Evolutionary conservation across 2,888 invertebrate genomes (phyloP), one percentile per base, ranked within the genome.

Genomic region (Ophraella communa): DNA sequence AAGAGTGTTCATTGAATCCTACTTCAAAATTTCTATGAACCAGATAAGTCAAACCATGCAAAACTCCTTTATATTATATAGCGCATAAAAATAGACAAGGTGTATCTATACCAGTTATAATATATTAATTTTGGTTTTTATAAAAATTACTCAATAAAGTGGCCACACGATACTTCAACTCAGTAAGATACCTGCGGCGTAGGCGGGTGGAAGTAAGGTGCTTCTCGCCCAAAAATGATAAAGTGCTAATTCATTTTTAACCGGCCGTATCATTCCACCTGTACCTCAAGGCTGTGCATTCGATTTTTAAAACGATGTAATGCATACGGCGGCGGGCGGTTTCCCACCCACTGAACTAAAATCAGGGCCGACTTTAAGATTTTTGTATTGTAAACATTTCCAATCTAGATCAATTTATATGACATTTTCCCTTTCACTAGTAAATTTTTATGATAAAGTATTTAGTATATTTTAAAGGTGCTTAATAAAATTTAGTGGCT

Each of bases 201-300:
- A 49, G 69, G 66, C 61, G 65, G 57, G 66, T 63, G 64, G 56
- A 65, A 60, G 67, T 68, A 68, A 73, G 70, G 68, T 70, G 70
- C 62, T 62, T 63, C 60, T 57, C 57, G 51, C 39, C 58, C 57
- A 42, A 68, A 51, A 69, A 70, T 69, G 71, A 70, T 68, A 60
- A 60, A 69, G 69, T 67, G 71, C 65, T 64, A 70, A 71, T 68
- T 66, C 53, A 56, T 42, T 30, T 44, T 58, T 67, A 66, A 58
- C 64, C 62, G 65, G 61, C 51, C 66, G 52, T 23, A 27, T 51
- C 27, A 39, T 59, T 67, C 66, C 73, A 73, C 73, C 73, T 73
- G 73, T 73, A 64, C 70, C 71, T 64, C 60, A 66, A 69, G 70
- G 71, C 65, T 63, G 24, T 14, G 18, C 27, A 47, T 44, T 55